A percentile compares a stretch with the other conserved stretches of the same genome.
These are phyloP conservation scores for Zosterops lateralis DNA, from an alignment of 2,113 vertebrate species.

Conservation along the genomic window DNA sequence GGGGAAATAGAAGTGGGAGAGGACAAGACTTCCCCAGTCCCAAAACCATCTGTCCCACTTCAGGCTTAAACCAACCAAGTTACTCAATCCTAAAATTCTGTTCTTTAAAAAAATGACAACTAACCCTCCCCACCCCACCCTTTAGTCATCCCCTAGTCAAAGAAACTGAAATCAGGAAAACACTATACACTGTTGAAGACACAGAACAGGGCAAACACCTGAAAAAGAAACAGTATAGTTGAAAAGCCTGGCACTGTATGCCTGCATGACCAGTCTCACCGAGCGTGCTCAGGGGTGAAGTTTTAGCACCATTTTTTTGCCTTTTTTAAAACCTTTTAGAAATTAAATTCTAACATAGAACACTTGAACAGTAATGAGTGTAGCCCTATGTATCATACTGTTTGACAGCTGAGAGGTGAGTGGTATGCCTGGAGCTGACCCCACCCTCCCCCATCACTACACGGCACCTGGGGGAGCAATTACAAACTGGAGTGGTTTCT, in stretches of 20 bases:
- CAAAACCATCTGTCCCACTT: conserved; percentile 56
- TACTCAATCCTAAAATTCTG: conserved; percentile 67
- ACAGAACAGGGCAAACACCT: conserved; percentile 73
- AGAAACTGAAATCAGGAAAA: conserved; percentile 65
- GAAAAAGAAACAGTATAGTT: conserved; percentile 65
- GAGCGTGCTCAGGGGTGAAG: conserved; percentile 76
- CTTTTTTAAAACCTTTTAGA: conserved; percentile 74
- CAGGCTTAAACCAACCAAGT: conserved; percentile 53
- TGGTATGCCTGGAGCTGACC: conserved; percentile 64
- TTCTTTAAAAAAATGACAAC: conserved; percentile 75
- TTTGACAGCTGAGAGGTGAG: conserved; percentile 73
- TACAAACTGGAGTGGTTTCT: conserved; percentile 46
- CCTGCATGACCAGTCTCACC: conserved; percentile 81
- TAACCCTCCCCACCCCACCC: conserved; percentile 60
- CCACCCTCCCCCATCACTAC: conserved; percentile 59
- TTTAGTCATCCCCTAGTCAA: conserved; percentile 62
- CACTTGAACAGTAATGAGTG: conserved; percentile 76
- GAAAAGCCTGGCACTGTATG: conserved; percentile 72
- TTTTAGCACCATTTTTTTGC: conserved; percentile 82
- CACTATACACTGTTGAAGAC: conserved; percentile 71
- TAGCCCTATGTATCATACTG: conserved; percentile 82
- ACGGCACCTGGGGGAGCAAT: conserved; percentile 67
- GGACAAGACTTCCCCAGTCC: conserved; percentile 63
- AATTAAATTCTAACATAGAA: conserved; percentile 81
- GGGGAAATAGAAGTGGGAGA: conserved; percentile 50